Percentiles rank a stretch among this genome's conserved stretches.
Evolutionary conservation across 2,888 invertebrate genomes (phyloP).

Genomic region (Dasysyrphus tricinctus): DNA sequence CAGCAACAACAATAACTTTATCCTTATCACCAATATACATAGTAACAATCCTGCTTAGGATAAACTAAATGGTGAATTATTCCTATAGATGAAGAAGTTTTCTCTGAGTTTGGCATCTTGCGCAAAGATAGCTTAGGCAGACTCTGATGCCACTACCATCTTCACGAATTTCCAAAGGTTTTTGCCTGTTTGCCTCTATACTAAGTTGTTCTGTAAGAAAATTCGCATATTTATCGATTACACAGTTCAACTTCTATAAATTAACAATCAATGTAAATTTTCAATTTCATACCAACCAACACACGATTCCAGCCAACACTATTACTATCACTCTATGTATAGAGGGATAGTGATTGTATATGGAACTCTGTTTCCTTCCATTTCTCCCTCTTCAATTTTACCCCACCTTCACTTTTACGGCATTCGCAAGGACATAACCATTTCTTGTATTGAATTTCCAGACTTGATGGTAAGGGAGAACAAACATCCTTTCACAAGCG

Average conservation of each 20-base stretch:
- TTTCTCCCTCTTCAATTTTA: too few species aligned
- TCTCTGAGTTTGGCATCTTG: slow-evolving; percentile 39
- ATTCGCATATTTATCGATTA: slow-evolving; percentile 74
- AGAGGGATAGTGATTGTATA: not conserved
- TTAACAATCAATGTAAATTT: slow-evolving; percentile 76
- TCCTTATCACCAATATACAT: slow-evolving; percentile 58
- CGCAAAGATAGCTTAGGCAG: not conserved
- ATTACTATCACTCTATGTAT: not conserved
- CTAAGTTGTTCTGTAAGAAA: slow-evolving; percentile 25
- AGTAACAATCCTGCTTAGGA: slow-evolving; percentile 59
- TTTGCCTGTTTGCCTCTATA: too few species aligned
- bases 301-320: slow-evolving; percentile 45
- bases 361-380: slow-evolving; percentile 14
- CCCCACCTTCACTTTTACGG: not conserved
- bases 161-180: too few species aligned
- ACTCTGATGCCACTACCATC: not conserved
- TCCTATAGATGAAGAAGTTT: slow-evolving; percentile 50
- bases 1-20: slow-evolving; percentile 62
- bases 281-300: slow-evolving; percentile 69
- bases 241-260: slow-evolving; percentile 73
- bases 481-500: slow-evolving; percentile 43
- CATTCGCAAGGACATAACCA: slow-evolving; percentile 61
- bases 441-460: slow-evolving; percentile 69
- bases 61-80: slow-evolving; percentile 70
- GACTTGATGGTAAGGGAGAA: slow-evolving; percentile 11